Evolutionary conservation across 2,888 invertebrate genomes (phyloP), one percentile per base, ranked within the genome.

Genomic region (Dysmachus trigonus): DNA sequence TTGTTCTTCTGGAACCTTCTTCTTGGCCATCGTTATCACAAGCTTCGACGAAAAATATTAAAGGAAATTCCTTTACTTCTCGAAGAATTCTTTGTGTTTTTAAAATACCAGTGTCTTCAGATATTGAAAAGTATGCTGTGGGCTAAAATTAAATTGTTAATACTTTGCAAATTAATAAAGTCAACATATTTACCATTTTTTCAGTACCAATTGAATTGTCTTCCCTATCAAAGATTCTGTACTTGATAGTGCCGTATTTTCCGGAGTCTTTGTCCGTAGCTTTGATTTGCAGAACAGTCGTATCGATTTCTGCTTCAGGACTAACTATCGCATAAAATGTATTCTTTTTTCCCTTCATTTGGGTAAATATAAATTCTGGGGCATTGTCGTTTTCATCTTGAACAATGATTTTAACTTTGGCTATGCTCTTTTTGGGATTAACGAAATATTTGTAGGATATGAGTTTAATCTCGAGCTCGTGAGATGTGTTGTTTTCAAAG

Each of bases 211-310:
- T 89, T 35, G 86, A 89, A 76, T 90, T 90, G 31, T 91, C 90
- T 38, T 91, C 92, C 22, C 91, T 91, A 86, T 92, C 91, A 53
- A 88, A 91, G 41, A 94, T 91, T 62, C 90, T 90, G 91, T 97
- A 98, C 88, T 95, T 94, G 30, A 98, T 92, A 90, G 95, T 95
- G 1, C 98, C 98, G 90, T 94, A 96, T 88, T 95, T 95, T 0
- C 97, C 97, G 85, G 96, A 96, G 90, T 98, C 98, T 88, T 94
- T 94, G 91, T 98, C 98, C 88, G 95, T 95, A 0, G 98, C 98
- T 94, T 96, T 95, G 4, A 98, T 95, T 92, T 97, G 96, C 71
- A 96, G 90, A 4, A 98, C 95, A 51, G 95, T 94, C 3, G 96
- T 95, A 10, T 95, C 95, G 87, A 97, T 93, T 85, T 95, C 94